Evolutionary conservation across 2,797 vertebrate species (phyloP).

Genomic region (Clarias laeviceps): DNA sequence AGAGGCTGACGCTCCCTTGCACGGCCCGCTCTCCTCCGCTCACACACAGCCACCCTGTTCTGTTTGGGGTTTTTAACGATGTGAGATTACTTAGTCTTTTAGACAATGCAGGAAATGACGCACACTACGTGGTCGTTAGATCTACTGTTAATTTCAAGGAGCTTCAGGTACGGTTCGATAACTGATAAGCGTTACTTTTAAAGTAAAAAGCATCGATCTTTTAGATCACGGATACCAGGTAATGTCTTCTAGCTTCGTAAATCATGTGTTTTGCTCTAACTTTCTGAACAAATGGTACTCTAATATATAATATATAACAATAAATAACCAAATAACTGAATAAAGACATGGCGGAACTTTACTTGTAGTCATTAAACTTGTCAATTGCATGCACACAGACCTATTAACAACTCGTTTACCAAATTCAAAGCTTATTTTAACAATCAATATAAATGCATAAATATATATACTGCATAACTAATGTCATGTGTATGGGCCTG

Average conservation of each 20-base stretch:
- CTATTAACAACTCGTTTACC: no score
- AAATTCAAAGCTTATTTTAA: not conserved
- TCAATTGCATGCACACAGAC: not conserved
- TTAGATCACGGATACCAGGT: not conserved
- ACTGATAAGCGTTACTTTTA: not conserved
- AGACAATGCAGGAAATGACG: not conserved
- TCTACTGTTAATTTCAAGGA: not conserved
- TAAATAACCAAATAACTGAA: no score
- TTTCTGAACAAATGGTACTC: not conserved
- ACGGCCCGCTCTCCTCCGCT: not conserved
- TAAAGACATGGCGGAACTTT: not conserved
- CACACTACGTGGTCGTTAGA: not conserved
- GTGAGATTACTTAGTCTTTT: not conserved
- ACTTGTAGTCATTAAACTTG: not conserved
- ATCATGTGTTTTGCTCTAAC: not conserved
- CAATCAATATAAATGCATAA: not conserved
- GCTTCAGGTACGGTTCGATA: constrained; percentile 9
- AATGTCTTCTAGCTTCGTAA: not conserved
- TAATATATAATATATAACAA: no score
- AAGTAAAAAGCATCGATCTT: not conserved
- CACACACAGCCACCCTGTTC: not conserved
- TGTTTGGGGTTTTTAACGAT: no score
- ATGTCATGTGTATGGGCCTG: not conserved
- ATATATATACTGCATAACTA: not conserved
- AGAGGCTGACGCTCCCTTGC: not conserved